A percentile compares a stretch with the other conserved stretches of the same genome.
phyloP scores from a whole-genome alignment of 2,797 vertebrate genomes.

The Carduelis carduelis region DNA sequence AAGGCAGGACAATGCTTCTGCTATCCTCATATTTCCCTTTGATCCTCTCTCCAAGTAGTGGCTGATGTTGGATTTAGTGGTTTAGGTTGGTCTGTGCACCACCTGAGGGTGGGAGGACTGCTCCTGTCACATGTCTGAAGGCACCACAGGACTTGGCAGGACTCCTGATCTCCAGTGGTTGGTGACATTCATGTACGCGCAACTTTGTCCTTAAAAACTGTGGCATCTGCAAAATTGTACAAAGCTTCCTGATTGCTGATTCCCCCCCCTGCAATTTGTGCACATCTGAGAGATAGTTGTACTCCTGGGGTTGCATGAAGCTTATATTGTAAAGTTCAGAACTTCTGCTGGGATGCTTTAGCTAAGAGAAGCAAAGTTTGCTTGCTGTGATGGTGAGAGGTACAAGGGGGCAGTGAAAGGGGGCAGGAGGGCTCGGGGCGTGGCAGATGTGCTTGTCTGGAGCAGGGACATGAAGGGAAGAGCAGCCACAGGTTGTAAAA shows the following conservation, averaged over 20 bases:
- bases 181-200: not conserved
- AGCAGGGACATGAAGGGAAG: not conserved
- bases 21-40: not conserved
- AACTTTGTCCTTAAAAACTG: not conserved
- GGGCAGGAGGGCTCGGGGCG: accelerated
- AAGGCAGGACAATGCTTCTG: not conserved
- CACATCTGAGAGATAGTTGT: not conserved
- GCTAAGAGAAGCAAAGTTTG: not conserved
- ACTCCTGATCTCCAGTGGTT: not conserved
- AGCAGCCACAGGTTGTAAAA: not conserved
- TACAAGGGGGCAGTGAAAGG: not conserved
- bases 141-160: not conserved
- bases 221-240: not conserved
- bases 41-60: not conserved
- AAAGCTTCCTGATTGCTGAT: not conserved
- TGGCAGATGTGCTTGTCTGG: too few relatives aligned
- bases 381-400: not conserved
- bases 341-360: not conserved
- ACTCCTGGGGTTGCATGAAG: not conserved
- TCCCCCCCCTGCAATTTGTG: not conserved
- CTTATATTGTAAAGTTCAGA: not conserved
- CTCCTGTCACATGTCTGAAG: not conserved
- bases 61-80: not conserved
- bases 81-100: not conserved
- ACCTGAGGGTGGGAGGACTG: not conserved